Percentiles rank a stretch among this genome's conserved stretches.
These are phyloP conservation scores for Notoglanidium macrostoma DNA, from an alignment of 2,797 vertebrate species.

Conservation along the genomic window DNA sequence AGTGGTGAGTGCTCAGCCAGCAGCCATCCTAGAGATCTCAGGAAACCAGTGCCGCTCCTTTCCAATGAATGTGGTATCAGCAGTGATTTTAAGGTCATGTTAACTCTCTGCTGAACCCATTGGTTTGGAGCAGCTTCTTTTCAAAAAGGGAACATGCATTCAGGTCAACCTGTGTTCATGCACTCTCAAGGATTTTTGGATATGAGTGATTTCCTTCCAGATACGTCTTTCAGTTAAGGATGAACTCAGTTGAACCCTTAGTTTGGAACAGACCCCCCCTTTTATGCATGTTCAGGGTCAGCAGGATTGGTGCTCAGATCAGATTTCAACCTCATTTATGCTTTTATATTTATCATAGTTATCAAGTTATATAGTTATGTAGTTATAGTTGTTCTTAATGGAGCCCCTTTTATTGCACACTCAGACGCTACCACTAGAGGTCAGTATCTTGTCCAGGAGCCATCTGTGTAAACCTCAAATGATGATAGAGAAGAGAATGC, in stretches of 20 bases:
- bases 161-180: background rate
- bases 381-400: background rate
- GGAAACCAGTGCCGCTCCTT: constrained; percentile 28
- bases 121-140: constrained; percentile 10
- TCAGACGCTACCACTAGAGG: constrained; percentile 43
- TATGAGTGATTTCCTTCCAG: background rate
- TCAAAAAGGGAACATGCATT: background rate
- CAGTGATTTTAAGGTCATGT: constrained; percentile 4
- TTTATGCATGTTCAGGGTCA: constrained; percentile 1
- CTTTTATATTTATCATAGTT: constrained; percentile 31
- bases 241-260: constrained; percentile 21
- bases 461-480: constrained; percentile 41
- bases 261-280: background rate
- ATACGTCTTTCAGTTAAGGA: background rate
- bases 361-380: background rate
- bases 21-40: constrained; percentile 37
- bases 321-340: constrained; percentile 33
- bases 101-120: constrained; percentile 6
- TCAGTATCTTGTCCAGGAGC: constrained; percentile 10
- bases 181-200: background rate
- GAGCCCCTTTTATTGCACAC: background rate
- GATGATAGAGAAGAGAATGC: background rate
- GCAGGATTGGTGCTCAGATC: constrained; percentile 12
- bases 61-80: constrained; percentile 29
- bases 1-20: constrained; percentile 41